Evolutionary conservation across 2,797 vertebrate species (phyloP).

Genomic region (Fistularia commersonii): DNA sequence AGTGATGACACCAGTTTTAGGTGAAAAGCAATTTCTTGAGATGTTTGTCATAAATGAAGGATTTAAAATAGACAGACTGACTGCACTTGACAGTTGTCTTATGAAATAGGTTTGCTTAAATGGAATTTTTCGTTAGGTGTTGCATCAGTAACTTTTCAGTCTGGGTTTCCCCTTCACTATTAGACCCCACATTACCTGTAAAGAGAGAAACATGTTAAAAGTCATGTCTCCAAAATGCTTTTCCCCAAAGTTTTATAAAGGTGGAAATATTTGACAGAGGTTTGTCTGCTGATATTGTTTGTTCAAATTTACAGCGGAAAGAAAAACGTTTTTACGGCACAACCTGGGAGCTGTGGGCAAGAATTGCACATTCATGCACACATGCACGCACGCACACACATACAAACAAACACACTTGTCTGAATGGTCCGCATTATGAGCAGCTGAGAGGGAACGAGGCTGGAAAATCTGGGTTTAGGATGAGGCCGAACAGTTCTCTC

Average conservation of each 20-base stretch:
- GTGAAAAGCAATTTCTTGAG: no score
- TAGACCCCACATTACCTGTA: no score
- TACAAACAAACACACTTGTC: neutral
- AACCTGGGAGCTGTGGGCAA: constrained; percentile 11
- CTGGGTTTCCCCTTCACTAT: no score
- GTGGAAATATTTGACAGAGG: neutral
- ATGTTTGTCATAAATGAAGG: no score
- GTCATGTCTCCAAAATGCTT: neutral
- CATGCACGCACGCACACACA: constrained; percentile 3
- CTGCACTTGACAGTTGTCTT: no score
- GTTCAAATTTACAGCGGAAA: constrained; percentile 7
- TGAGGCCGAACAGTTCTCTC: constrained; percentile 30
- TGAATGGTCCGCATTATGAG: constrained; percentile 51
- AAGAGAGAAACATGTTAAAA: no score
- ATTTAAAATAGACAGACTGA: no score
- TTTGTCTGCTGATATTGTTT: neutral
- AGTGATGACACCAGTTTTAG: no score
- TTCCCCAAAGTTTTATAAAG: neutral
- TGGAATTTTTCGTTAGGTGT: no score
- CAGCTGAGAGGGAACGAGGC: constrained; percentile 22
- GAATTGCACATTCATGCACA: neutral
- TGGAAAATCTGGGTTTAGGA: constrained; percentile 43
- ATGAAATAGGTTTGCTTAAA: no score
- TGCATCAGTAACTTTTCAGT: no score
- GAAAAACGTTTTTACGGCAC: constrained; percentile 8